phyloP scores from a whole-genome alignment of 1,140 invertebrate species.

The Drosophila nannoptera region DNA sequence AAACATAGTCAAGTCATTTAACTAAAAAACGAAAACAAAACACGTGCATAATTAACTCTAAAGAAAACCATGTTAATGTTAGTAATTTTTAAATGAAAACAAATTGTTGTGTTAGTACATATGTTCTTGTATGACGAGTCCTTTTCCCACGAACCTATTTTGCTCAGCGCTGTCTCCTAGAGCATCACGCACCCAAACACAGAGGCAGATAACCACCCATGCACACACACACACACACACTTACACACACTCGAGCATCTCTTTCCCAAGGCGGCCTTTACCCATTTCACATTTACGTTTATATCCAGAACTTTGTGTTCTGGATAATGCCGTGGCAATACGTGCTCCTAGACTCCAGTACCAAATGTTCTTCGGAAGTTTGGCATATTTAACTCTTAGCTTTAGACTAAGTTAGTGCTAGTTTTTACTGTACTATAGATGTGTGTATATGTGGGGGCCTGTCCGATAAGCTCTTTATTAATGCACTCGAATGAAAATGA shows the following conservation, averaged over 20 bases:
- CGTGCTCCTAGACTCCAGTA: constrained; percentile 65
- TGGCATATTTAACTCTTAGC: constrained; percentile 27
- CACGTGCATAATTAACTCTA: constrained; percentile 12
- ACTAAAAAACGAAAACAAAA: constrained; percentile 13
- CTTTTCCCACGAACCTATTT: constrained; percentile 55
- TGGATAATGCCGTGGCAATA: constrained; percentile 57
- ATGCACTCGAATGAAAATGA: constrained; percentile 50
- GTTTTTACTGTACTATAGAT: constrained; percentile 62
- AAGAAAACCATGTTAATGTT: constrained; percentile 58
- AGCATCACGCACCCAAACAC: constrained; percentile 37
- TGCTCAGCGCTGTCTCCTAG: constrained; percentile 69
- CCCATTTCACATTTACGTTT: constrained; percentile 29
- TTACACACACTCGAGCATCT: constrained; percentile 1
- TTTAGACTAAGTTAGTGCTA: constrained; percentile 64
- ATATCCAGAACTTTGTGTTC: constrained; percentile 5
- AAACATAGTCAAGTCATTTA: constrained; percentile 32
- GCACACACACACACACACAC: constrained; percentile 8
- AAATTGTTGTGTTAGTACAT: constrained; percentile 59
- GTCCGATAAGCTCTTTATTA: constrained; percentile 34
- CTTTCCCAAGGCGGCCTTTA: constrained; percentile 55
- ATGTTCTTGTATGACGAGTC: constrained; percentile 43
- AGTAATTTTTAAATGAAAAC: constrained; percentile 59
- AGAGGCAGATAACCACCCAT: neutral
- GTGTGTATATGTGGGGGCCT: constrained; percentile 28
- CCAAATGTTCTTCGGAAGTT: constrained; percentile 25